Evolutionary conservation across 2,797 vertebrate species (phyloP), one percentile per base, ranked within the genome.

Genomic region (Euthynnus affinis): DNA sequence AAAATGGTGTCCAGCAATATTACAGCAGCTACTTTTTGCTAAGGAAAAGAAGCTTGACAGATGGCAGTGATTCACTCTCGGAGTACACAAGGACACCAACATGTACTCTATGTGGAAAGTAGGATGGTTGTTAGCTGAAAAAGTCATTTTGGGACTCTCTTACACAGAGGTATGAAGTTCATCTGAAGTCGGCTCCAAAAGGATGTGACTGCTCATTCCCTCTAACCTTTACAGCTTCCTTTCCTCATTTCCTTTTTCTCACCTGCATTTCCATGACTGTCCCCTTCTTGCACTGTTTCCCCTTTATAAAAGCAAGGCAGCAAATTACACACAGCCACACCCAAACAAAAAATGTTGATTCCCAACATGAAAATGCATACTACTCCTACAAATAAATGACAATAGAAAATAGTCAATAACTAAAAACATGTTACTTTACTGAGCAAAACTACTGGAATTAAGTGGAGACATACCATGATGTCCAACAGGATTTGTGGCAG

Each of bases 121-220:
- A 17, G 23, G 51, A 58, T 29, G 32, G 51, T 37, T 68, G 49
- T 60, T 74, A 74, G 76, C 63, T 46, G 69, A 37, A 73, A 68
- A 76, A 68, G 53, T 71, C 70, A 66, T 69, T 44, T 49, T 18
- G 72, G 61, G 65, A 77, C 67, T 77, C 69, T 81, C 59, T 80
- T 74, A 58, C 23, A 52, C 32, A 29, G 70, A 75, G 66, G 78
- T 66, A 62, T 80, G 61, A 74, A 56, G 32, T 78, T 78, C 22
- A 63, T 76, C 61, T 71, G 64, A 80, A 76, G 58, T 63, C 55
- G 23, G 49, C 52, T 82, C 61, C 46, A 65, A 67, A 77, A 9
- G 8, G 32, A 70, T 57, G 46, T 18, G 5, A 74, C 32, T 62
- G 23, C 34, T 81, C 66, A 44, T 58, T 76, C 32, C 51, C n/a